These are phyloP conservation scores for Gallinago paraguaiae DNA, from an alignment of 2,113 vertebrate genomes.

Conservation along the genomic window DNA sequence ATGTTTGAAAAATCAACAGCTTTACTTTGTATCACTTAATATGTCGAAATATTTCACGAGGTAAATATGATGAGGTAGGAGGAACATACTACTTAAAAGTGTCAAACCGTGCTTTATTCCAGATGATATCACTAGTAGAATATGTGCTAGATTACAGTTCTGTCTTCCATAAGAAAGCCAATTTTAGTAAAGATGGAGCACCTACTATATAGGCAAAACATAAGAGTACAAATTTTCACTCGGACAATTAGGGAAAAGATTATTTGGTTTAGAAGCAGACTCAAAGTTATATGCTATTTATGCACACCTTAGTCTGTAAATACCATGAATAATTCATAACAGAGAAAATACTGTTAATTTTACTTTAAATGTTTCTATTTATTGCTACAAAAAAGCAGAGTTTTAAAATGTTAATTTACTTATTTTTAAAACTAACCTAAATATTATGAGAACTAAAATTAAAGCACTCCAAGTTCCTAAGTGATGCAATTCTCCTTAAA, in stretches of 20 bases:
- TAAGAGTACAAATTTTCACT: neutral
- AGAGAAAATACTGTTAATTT: slow-evolving; percentile 12
- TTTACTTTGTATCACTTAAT: neutral
- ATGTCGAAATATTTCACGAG: neutral
- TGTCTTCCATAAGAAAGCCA: neutral
- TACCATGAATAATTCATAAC: neutral
- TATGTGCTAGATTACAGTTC: neutral
- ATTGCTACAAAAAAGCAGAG: neutral
- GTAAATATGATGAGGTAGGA: neutral
- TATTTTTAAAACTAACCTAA: neutral
- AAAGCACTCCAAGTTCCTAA: neutral
- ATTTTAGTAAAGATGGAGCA: neutral
- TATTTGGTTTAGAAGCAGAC: neutral
- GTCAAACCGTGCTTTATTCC: neutral
- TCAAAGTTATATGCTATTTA: neutral
- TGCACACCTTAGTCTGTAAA: neutral
- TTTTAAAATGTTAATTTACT: neutral
- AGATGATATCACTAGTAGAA: neutral
- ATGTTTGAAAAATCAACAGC: neutral
- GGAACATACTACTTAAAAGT: neutral
- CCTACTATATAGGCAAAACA: neutral
- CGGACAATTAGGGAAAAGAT: neutral
- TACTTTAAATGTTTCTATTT: neutral
- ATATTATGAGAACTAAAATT: neutral
- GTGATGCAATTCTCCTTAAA: neutral